Conservation (phyloP, 2,113 vertebrate genomes). For the Sialia sialis region DNA sequence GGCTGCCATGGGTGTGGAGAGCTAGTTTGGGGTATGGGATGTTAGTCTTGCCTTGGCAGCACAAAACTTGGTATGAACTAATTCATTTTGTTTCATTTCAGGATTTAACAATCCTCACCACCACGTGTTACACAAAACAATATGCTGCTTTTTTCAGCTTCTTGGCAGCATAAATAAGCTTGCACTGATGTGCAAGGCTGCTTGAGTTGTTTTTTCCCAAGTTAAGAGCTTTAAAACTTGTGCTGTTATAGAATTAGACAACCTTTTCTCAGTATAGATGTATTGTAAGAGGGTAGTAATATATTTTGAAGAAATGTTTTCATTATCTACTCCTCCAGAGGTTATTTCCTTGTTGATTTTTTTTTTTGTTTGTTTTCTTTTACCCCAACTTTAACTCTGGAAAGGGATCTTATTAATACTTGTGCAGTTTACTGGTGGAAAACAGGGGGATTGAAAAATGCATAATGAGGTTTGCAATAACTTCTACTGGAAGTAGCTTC, state of each 20-base stretch:
- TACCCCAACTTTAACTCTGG: background rate
- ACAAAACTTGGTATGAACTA: background rate
- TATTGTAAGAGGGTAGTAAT: background rate
- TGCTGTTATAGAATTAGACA: background rate
- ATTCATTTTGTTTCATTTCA: slow-evolving; percentile 35
- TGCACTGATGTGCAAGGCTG: background rate
- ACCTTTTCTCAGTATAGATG: background rate
- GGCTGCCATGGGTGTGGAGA: background rate
- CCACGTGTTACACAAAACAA: slow-evolving; percentile 31
- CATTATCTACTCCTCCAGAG: background rate
- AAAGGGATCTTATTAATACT: background rate
- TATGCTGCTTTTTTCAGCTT: slow-evolving; percentile 31
- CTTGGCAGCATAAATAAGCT: slow-evolving; percentile 31
- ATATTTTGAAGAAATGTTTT: background rate
- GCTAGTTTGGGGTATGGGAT: background rate
- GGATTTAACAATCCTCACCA: slow-evolving; percentile 11
- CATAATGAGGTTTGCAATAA: background rate
- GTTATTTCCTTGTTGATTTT: background rate
- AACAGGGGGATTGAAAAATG: background rate
- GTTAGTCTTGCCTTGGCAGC: slow-evolving; percentile 19
- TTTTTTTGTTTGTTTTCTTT: background rate
- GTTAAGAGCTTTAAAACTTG: background rate
- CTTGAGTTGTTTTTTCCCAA: background rate
- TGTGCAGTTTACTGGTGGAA: background rate
- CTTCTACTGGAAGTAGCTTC: background rate